Evolutionary conservation across 2,888 invertebrate genomes (phyloP).

Genomic region (Lamellibrachia satsuma): DNA sequence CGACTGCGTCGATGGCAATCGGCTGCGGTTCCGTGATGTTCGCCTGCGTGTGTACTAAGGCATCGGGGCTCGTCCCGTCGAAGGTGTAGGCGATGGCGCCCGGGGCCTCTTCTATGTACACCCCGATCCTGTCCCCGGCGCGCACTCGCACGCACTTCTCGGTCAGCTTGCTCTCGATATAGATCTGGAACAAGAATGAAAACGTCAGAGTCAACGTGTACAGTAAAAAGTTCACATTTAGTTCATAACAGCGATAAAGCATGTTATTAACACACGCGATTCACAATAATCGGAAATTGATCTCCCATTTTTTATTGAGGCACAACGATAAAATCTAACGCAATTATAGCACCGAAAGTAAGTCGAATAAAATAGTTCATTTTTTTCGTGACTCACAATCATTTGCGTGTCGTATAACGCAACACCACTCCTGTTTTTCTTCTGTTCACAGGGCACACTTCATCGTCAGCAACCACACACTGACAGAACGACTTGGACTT

Average conservation of each 20-base stretch:
- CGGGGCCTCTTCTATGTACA: neutral
- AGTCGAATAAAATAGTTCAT: neutral
- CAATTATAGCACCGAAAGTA: too few relatives aligned
- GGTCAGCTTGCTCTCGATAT: neutral
- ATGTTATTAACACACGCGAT: too few relatives aligned
- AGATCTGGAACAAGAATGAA: neutral
- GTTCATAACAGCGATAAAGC: neutral
- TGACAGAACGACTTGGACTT: too few relatives aligned
- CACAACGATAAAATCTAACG: too few relatives aligned
- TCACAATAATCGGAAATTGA: too few relatives aligned
- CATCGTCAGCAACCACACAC: too few relatives aligned
- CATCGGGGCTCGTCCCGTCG: neutral
- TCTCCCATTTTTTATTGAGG: too few relatives aligned
- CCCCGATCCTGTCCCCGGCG: neutral
- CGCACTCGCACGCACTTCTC: conserved; percentile 5
- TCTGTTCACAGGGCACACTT: too few relatives aligned
- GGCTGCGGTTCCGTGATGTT: neutral
- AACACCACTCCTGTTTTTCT: too few relatives aligned
- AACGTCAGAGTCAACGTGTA: neutral
- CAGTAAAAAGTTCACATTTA: neutral
- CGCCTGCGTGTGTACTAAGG: neutral
- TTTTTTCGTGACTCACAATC: too few relatives aligned
- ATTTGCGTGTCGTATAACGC: too few relatives aligned
- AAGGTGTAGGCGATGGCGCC: conserved; percentile 17
- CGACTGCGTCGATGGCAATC: neutral